A percentile compares a stretch with the other conserved stretches of the same genome.
phyloP scores from a whole-genome alignment of 2,113 vertebrate species.

The Vulpes lagopus region DNA sequence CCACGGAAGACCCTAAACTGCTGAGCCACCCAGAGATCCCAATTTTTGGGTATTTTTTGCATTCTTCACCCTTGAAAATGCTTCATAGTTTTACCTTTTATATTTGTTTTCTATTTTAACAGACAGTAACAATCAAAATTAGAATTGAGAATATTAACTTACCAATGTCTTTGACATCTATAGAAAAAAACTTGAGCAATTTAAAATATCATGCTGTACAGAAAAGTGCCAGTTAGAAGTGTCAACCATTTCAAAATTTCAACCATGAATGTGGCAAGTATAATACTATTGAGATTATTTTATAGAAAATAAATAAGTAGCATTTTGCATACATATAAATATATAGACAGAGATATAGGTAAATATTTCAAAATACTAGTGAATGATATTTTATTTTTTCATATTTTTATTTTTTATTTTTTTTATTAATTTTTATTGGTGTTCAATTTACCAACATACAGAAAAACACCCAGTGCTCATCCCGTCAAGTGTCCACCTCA shows the following conservation, averaged over 20 bases:
- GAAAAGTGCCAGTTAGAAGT: background rate
- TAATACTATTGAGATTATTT: background rate
- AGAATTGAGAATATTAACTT: background rate
- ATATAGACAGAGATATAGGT: background rate
- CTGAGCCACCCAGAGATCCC: too few species aligned
- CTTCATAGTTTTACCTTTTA: background rate
- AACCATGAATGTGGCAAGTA: background rate
- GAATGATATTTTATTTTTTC: background rate
- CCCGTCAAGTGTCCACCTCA: too few species aligned
- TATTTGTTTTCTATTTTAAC: background rate
- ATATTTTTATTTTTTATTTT: too few species aligned
- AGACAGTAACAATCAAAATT: background rate
- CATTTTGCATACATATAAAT: background rate
- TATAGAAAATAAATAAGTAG: background rate
- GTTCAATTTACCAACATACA: too few species aligned
- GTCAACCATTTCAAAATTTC: background rate
- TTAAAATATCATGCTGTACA: background rate
- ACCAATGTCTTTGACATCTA: background rate
- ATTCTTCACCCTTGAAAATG: background rate
- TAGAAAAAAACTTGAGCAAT: background rate
- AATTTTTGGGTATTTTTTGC: background rate
- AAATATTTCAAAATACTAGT: background rate
- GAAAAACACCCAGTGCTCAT: too few species aligned
- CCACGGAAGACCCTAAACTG: too few species aligned
- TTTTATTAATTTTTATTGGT: too few species aligned